Evolutionary conservation across 1,140 invertebrate genomes (phyloP).

Genomic region (Drosophila elegans): DNA sequence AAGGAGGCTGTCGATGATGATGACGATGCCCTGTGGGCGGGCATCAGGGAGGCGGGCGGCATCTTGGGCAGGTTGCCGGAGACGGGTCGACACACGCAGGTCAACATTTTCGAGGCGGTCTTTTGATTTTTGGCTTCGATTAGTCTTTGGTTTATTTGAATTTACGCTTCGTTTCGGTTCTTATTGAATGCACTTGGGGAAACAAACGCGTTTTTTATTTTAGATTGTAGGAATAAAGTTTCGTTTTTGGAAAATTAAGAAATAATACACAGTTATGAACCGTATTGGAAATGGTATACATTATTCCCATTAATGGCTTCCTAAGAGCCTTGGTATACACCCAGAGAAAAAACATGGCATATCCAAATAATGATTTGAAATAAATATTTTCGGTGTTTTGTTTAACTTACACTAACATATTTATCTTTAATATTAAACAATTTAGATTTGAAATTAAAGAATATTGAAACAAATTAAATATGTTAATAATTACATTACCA

Average conservation of each 20-base stretch:
- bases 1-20: slow-evolving; percentile 31
- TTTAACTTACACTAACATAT: too few relatives aligned
- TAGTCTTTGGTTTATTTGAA: slow-evolving; percentile 48
- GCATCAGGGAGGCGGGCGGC: slow-evolving; percentile 74
- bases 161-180: slow-evolving; percentile 16
- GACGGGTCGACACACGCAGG: slow-evolving; percentile 84
- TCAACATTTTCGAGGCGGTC: slow-evolving; percentile 72
- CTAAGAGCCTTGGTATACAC: too few relatives aligned
- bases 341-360: too few relatives aligned
- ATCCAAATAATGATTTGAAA: too few relatives aligned
- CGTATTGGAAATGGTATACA: too few relatives aligned
- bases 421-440: too few relatives aligned
- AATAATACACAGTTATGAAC: too few relatives aligned
- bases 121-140: slow-evolving; percentile 36
- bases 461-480: too few relatives aligned
- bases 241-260: neutral
- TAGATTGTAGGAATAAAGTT: neutral
- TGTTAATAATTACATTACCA: too few relatives aligned
- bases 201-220: neutral
- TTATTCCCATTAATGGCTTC: too few relatives aligned
- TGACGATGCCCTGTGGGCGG: slow-evolving; percentile 48
- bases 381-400: too few relatives aligned
- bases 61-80: slow-evolving; percentile 84
- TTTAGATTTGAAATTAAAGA: too few relatives aligned
- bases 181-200: slow-evolving; percentile 12